Evolutionary conservation across 2,797 vertebrate species (phyloP).

Genomic region (Euphonia xanthogaster): DNA sequence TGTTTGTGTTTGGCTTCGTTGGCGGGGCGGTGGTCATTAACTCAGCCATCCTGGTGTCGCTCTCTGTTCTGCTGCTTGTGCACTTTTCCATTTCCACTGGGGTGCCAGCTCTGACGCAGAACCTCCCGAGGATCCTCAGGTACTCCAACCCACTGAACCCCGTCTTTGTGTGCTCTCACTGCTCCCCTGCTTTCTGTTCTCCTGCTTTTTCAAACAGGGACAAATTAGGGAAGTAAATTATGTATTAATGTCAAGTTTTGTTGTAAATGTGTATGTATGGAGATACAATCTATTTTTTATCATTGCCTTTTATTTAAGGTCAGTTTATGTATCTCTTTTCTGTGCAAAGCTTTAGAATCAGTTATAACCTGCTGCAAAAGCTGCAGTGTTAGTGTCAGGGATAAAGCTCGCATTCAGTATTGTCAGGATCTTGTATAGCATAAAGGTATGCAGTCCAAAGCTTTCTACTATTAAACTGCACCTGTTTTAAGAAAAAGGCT

Average conservation of each 20-base stretch:
- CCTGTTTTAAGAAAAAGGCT: not conserved
- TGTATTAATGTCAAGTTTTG: not conserved
- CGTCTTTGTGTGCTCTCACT: not conserved
- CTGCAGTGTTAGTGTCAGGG: not conserved
- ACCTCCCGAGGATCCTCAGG: slow-evolving; percentile 90
- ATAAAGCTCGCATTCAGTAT: not conserved
- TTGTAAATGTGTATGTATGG: not conserved
- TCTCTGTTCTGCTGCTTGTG: slow-evolving; percentile 96
- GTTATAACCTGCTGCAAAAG: not conserved
- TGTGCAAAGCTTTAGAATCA: not conserved
- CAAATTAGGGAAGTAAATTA: not conserved
- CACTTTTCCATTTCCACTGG: slow-evolving; percentile 96
- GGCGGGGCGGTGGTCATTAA: slow-evolving; percentile 99
- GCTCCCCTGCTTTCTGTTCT: not conserved
- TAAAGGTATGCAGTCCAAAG: not conserved
- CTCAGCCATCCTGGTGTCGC: slow-evolving; percentile 94
- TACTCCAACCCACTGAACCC: slow-evolving; percentile 69
- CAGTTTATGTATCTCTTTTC: not conserved
- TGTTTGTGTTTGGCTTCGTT: slow-evolving; percentile 99
- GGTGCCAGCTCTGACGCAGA: slow-evolving; percentile 91
- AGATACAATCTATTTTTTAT: not conserved
- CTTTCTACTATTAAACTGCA: not conserved
- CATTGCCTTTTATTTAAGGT: not conserved
- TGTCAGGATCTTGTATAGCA: not conserved
- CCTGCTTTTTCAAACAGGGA: not conserved